phyloP scores from a whole-genome alignment of 2,113 vertebrate species.

The Antigone vipio region DNA sequence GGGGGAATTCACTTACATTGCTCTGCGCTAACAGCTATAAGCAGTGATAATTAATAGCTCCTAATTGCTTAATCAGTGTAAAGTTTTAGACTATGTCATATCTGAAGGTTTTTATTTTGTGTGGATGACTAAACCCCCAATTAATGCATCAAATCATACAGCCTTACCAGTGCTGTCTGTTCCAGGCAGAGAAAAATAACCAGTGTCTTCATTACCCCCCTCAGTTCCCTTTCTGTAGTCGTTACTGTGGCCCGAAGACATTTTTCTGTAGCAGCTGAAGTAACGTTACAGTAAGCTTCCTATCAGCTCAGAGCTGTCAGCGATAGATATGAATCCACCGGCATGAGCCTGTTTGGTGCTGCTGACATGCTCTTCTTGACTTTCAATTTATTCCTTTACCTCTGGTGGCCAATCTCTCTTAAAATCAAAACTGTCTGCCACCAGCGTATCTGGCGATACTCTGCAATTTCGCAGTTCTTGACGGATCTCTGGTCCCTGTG shows the following conservation, averaged over 20 bases:
- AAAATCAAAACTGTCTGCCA: constrained; percentile 32
- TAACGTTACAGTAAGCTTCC: background rate
- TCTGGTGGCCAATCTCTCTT: constrained; percentile 40
- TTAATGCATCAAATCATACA: background rate
- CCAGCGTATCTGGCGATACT: background rate
- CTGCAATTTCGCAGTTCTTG: background rate
- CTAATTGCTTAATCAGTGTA: constrained; percentile 50
- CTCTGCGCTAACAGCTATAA: constrained; percentile 27
- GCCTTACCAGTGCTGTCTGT: background rate
- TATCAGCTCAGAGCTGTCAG: constrained; percentile 42
- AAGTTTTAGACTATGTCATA: constrained; percentile 34
- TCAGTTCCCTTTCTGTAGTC: constrained; percentile 16
- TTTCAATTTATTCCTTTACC: constrained; percentile 44
- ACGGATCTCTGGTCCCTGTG: background rate
- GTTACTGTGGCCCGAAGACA: background rate
- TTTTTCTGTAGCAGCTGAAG: constrained; percentile 47
- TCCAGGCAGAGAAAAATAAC: constrained; percentile 17
- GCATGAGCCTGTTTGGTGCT: background rate
- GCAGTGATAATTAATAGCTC: constrained; percentile 56
- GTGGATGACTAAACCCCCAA: constrained; percentile 2
- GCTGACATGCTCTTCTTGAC: constrained; percentile 36
- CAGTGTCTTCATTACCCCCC: background rate
- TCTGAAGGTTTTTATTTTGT: constrained; percentile 15
- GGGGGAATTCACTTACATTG: background rate
- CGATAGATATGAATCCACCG: background rate